phyloP scores from a whole-genome alignment of 92 coral and sea anemone species.

The Paragorgia papillata region DNA sequence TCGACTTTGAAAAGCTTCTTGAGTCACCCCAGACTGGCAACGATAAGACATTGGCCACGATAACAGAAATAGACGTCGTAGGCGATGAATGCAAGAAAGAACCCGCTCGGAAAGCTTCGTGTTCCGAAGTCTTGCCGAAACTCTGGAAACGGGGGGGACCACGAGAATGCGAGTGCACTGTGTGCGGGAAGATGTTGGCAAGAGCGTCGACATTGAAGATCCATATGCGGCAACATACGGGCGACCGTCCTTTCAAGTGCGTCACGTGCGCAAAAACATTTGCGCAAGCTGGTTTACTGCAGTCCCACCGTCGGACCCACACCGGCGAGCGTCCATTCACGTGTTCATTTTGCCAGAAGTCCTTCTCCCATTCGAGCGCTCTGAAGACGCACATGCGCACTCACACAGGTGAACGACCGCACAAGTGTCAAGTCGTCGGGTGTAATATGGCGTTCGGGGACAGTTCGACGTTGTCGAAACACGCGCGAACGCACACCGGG shows the following conservation, averaged over 20 bases:
- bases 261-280: slow-evolving; percentile 5
- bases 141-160: too few species aligned
- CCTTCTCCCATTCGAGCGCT: slow-evolving; percentile 24
- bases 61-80: too few species aligned
- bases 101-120: too few species aligned
- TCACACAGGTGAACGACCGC: slow-evolving; percentile 27
- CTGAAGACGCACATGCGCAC: slow-evolving; percentile 32
- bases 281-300: slow-evolving; percentile 13
- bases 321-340: slow-evolving; percentile 22
- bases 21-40: too few species aligned
- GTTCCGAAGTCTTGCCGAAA: too few species aligned
- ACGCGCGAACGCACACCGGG: slow-evolving; percentile 22
- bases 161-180: too few species aligned
- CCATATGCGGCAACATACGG: slow-evolving; percentile 31
- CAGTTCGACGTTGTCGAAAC: slow-evolving; percentile 40
- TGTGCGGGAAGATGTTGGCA: not conserved
- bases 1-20: too few species aligned
- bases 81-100: too few species aligned
- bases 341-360: slow-evolving; percentile 15
- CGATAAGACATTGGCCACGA: too few species aligned
- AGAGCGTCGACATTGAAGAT: slow-evolving; percentile 23
- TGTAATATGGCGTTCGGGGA: slow-evolving; percentile 28
- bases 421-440: slow-evolving; percentile 5
- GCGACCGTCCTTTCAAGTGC: slow-evolving; percentile 32
- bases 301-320: slow-evolving; percentile 24